Evolutionary conservation across 2,113 vertebrate genomes (phyloP).

Genomic region (Corythaeola cristata): DNA sequence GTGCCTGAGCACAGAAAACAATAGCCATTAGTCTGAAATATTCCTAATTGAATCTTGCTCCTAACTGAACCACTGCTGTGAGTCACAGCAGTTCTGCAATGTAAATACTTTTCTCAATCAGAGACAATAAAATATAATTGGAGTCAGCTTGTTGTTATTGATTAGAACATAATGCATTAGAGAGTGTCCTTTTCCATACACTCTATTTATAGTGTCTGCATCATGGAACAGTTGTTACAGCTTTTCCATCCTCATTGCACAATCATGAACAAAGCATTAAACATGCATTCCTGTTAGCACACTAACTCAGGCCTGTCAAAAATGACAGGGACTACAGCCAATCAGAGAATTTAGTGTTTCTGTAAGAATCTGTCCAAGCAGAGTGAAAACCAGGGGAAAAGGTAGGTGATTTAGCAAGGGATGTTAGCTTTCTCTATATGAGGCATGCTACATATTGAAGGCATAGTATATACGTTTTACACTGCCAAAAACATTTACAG

Average conservation of each 20-base stretch:
- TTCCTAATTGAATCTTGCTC: not conserved
- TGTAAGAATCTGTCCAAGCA: not conserved
- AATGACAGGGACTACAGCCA: not conserved
- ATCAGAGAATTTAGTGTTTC: not conserved
- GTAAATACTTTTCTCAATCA: slow-evolving; percentile 12
- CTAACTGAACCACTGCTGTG: not conserved
- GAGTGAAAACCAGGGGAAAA: not conserved
- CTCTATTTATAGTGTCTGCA: slow-evolving; percentile 36
- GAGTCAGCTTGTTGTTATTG: slow-evolving; percentile 33
- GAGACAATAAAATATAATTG: slow-evolving; percentile 30
- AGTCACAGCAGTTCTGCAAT: not conserved
- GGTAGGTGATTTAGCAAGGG: not conserved
- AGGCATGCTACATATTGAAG: not conserved
- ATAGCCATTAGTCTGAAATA: not conserved
- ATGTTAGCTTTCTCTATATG: not conserved
- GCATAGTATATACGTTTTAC: not conserved
- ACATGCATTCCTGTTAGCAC: not conserved
- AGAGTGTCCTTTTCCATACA: not conserved
- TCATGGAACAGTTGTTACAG: not conserved
- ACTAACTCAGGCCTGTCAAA: not conserved
- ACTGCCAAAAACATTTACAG: slow-evolving; percentile 15
- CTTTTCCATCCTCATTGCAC: not conserved
- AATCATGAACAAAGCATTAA: not conserved
- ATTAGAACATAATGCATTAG: slow-evolving; percentile 7
- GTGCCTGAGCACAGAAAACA: not conserved